These are phyloP conservation scores for Tipula helvola DNA, from an alignment of 2,888 invertebrate genomes.

Conservation along the genomic window DNA sequence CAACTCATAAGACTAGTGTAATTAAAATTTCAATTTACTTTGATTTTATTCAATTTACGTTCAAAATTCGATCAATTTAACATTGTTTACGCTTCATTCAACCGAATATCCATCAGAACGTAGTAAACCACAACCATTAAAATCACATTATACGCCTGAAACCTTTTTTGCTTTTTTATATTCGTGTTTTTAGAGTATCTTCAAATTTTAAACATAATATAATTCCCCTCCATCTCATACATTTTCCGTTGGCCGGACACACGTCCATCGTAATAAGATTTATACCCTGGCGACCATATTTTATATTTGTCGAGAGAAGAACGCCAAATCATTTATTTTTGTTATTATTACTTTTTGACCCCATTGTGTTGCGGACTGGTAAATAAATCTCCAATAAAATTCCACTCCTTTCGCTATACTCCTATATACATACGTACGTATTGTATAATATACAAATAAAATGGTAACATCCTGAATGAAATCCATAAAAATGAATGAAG, in stretches of 20 bases:
- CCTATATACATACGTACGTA: neutral
- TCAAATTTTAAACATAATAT: neutral
- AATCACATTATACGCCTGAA: neutral
- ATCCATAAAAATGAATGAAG: neutral
- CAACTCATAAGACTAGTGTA: too few species aligned
- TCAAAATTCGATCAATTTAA: neutral
- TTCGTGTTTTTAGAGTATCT: neutral
- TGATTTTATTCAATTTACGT: neutral
- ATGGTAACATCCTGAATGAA: neutral
- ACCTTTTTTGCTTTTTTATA: neutral
- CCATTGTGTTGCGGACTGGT: neutral
- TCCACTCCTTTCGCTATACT: neutral
- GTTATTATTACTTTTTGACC: neutral
- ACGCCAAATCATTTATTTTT: neutral
- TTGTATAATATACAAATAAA: neutral
- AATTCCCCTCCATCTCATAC: neutral
- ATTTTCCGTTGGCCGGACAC: neutral
- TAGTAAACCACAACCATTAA: neutral
- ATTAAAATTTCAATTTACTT: too few species aligned
- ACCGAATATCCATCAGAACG: neutral
- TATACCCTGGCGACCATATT: neutral
- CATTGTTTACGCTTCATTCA: neutral
- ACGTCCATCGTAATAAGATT: neutral
- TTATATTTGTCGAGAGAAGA: neutral
- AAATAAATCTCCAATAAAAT: neutral